phyloP scores from a whole-genome alignment of 2,888 invertebrate species.

The Busseola fusca region DNA sequence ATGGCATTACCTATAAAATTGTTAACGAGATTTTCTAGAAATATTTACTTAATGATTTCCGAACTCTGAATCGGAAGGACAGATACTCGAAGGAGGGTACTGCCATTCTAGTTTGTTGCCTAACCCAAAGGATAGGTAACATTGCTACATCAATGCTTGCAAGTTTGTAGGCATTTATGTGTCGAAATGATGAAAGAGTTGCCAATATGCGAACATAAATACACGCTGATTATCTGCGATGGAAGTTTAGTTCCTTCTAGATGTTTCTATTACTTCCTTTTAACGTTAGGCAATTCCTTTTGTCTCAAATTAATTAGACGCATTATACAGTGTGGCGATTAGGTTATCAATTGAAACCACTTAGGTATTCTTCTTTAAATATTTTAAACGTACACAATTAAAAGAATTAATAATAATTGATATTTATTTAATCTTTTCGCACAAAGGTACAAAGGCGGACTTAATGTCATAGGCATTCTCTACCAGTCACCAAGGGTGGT shows the following conservation, averaged over 20 bases:
- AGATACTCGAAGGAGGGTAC: background rate
- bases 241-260: background rate
- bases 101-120: too few species aligned
- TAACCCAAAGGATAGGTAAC: conserved; percentile 14
- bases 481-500: too few species aligned
- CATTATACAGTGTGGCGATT: background rate
- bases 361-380: too few species aligned
- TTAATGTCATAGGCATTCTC: too few species aligned
- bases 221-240: background rate
- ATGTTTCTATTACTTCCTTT: conserved; percentile 2
- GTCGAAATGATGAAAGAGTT: conserved; percentile 3
- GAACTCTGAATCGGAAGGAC: background rate
- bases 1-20: too few species aligned
- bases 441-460: too few species aligned
- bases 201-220: background rate
- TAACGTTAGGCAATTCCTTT: background rate
- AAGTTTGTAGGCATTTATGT: background rate
- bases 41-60: background rate
- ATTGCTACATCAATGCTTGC: conserved; percentile 9
- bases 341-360: too few species aligned
- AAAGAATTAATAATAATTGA: too few species aligned
- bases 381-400: too few species aligned
- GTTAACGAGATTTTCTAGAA: too few species aligned
- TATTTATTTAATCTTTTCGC: too few species aligned
- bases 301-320: background rate